Evolutionary conservation across 2,888 invertebrate genomes (phyloP), one percentile per base, ranked within the genome.

Genomic region (Eupithecia pulchellata): DNA sequence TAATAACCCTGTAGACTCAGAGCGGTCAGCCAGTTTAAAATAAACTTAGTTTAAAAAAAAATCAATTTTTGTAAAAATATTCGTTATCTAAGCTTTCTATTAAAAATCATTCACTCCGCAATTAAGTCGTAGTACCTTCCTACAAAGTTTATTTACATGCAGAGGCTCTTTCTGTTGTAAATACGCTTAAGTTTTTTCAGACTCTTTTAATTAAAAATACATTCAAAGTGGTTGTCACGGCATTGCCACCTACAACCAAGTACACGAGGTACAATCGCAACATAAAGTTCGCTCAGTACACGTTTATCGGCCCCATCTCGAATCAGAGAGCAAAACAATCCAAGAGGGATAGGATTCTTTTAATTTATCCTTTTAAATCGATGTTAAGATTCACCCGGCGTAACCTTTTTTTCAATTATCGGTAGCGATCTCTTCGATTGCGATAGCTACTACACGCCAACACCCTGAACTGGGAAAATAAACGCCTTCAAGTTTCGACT

Each of bases 301-400:
- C 80, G 86, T 88, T 91, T 91, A 93, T 93, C 92, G 80, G 82
- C 76, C 70, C 75, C 83, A 92, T 92, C 91, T 83, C 82, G 86
- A 86, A 87, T 86, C 86, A 82, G 85, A 86, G 85, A 87, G 87
- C 88, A 88, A 90, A 91, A 91, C 90, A 91, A 91, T 89, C n/a
- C 85, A 86, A 77, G 74, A 79, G 82, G 52, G 84, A 81, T 85
- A 83, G 88, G 81, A 89, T 89, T 91, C 91, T 89, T 92, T 93
- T 93, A 92, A 93, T 92, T 92, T 92, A 92, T 91, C 91, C 89
- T 91, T 92, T 92, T 91, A 91, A 92, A 92, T 90, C 91, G 89
- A 89, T 91, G 92, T 92, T 93, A 91, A 89, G 89, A 91, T 90
- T 91, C 91, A 89, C 84, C 85, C 86, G 88, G 90, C 89, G 91